Evolutionary conservation across 1,140 invertebrate genomes (phyloP).

Genomic region (Penaeus japonicus): DNA sequence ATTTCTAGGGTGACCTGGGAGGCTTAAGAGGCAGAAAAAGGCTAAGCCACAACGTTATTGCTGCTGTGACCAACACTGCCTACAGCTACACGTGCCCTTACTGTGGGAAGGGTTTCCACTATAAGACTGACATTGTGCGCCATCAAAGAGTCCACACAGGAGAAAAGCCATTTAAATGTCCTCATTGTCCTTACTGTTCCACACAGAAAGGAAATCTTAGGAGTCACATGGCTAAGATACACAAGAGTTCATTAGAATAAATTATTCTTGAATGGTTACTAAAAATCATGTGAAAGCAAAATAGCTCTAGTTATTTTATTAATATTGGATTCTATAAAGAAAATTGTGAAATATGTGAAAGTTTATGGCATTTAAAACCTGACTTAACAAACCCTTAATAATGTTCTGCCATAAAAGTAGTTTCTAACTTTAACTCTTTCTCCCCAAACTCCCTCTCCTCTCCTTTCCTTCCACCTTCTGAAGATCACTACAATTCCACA

Average conservation of each 20-base stretch:
- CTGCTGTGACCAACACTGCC: not conserved
- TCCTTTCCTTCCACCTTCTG: too few relatives aligned
- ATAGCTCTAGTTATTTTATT: too few relatives aligned
- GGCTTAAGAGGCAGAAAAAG: not conserved
- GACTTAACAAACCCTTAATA: too few relatives aligned
- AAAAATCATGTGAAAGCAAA: too few relatives aligned
- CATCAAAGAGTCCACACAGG: conserved; percentile 28
- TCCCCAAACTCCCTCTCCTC: too few relatives aligned
- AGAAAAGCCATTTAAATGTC: conserved; percentile 38
- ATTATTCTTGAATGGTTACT: not conserved
- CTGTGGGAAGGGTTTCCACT: conserved; percentile 3
- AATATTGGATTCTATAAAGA: too few relatives aligned
- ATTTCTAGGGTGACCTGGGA: conserved; percentile 25
- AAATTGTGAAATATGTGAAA: too few relatives aligned
- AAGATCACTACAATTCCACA: too few relatives aligned
- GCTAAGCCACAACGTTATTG: not conserved
- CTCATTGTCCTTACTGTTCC: conserved; percentile 18
- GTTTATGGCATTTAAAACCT: too few relatives aligned
- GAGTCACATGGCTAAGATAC: conserved; percentile 10
- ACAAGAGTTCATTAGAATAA: not conserved
- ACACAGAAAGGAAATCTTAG: conserved; percentile 38
- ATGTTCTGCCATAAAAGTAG: too few relatives aligned
- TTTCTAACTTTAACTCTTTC: too few relatives aligned
- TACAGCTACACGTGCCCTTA: not conserved
- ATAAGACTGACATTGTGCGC: conserved; percentile 12